Evolutionary conservation across 1,140 invertebrate species (phyloP).

Genomic region (Elysia chlorotica): DNA sequence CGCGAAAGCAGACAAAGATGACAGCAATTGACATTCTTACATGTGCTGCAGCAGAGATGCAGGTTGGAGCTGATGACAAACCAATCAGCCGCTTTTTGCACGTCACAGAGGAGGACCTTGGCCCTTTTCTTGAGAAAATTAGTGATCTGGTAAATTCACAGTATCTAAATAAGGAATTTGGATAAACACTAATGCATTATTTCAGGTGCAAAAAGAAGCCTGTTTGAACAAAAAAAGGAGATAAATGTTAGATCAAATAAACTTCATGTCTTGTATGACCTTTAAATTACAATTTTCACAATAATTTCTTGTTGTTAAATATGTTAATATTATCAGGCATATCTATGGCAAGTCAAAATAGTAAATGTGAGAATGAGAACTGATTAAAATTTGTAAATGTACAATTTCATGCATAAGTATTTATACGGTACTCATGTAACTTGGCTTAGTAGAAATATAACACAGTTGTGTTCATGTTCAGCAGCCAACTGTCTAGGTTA

Average conservation of each 20-base stretch:
- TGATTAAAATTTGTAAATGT: background rate
- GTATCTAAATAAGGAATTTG: background rate
- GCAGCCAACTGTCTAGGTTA: too few relatives aligned
- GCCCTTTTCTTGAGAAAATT: constrained; percentile 85
- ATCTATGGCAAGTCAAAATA: background rate
- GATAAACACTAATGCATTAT: background rate
- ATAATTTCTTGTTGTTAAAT: too few relatives aligned
- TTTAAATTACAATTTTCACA: too few relatives aligned
- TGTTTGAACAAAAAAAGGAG: too few relatives aligned
- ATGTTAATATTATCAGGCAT: background rate
- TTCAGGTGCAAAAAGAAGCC: too few relatives aligned
- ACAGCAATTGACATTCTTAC: constrained; percentile 95
- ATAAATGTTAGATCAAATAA: too few relatives aligned
- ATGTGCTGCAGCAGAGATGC: constrained; percentile 85
- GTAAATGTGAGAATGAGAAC: background rate
- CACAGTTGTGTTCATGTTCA: too few relatives aligned
- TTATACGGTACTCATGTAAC: too few relatives aligned
- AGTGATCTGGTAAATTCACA: constrained; percentile 72
- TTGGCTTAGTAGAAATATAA: too few relatives aligned
- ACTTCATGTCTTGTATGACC: too few relatives aligned
- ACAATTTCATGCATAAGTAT: background rate
- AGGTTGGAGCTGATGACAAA: constrained; percentile 67
- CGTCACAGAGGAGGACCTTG: constrained; percentile 75
- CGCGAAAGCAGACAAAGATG: constrained; percentile 87
- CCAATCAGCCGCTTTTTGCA: constrained; percentile 78